These are phyloP conservation scores for Enteromius radiatus DNA, from an alignment of 2,797 vertebrate genomes.

Conservation along the genomic window DNA sequence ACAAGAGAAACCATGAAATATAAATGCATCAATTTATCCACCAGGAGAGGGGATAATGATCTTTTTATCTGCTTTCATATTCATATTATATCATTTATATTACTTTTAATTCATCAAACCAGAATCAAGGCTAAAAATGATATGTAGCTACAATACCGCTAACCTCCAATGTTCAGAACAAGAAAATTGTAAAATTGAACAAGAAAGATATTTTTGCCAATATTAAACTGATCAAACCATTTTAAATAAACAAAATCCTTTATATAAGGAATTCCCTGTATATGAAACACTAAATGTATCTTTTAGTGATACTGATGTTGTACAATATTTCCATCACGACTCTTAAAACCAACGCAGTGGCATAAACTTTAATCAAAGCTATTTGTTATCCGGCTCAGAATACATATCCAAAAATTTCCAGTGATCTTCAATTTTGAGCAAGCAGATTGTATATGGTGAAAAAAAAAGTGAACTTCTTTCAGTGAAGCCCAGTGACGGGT, in stretches of 20 bases:
- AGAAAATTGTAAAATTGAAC: conserved; percentile 2
- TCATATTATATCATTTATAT: conserved; percentile 1
- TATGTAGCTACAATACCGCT: neutral
- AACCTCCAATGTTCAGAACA: neutral
- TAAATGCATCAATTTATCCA: conserved; percentile 1
- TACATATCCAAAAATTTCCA: conserved; percentile 4
- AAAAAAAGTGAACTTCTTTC: neutral
- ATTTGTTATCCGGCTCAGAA: conserved; percentile 11
- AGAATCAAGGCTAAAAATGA: neutral
- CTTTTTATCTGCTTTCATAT: neutral
- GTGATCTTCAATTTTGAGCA: conserved; percentile 34
- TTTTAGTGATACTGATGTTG: neutral
- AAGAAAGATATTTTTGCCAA: neutral
- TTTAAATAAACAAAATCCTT: neutral
- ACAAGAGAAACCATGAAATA: neutral
- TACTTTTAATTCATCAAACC: neutral
- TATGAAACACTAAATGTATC: neutral
- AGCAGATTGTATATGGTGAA: conserved; percentile 4
- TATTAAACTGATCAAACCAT: neutral
- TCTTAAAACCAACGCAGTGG: neutral
- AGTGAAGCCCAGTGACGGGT: no score
- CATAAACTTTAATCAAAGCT: neutral
- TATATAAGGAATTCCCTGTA: neutral
- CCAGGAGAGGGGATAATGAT: neutral
- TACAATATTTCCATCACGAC: neutral